Base-by-base conservation (phyloP, 2,113 vertebrate genomes). In the Halcyon senegalensis region DNA sequence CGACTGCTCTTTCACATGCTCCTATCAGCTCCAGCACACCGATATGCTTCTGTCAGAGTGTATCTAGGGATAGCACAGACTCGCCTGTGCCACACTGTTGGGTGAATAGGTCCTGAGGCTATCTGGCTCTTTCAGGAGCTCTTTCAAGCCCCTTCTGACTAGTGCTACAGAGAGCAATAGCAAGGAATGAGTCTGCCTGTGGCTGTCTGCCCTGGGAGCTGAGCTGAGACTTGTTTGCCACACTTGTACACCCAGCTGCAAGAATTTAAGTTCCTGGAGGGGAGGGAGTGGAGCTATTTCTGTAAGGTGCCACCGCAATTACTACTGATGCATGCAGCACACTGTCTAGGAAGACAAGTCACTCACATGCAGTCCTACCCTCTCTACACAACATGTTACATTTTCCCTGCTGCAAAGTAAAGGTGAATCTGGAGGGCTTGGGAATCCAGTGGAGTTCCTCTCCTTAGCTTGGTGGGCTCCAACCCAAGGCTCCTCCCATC, bases 261-360 rank as follows among this genome's bases (percentile, higher is more conserved):
- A 63, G 78, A 56, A 67, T 41, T 28, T 51, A 8, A 50, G 64
- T n/a, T 89, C 77, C 89, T 58, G 35, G 16, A 80, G 44, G 67
- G 35, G 46, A 79, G 31, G 91, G 73, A 94, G 60, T n/a, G 33
- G 17, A 93, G 43, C 69, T 96, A 70, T 94, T 93, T 87, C 90
- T 94, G 66, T 78, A 63, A 31, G 60, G 55, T 55, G 77, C 78
- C 84, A 82, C 2, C 19, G 77, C 64, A 91, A 78, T 91, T 44
- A 21, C 73, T n/a, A 9, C 60, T 70, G 77, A 75, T 59, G 51
- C 81, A 46, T 30, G 16, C 81, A 78, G 81, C 46, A 33, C 53
- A 2, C 60, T 25, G 64, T 13, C 72, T 76, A n/a, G 56, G 41
- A 73, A 89, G 60, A 70, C 50, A n/a, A 15, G 28, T 78, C 78